phyloP scores from a whole-genome alignment of 2,797 vertebrate species.

The Centroberyx gerrardi region DNA sequence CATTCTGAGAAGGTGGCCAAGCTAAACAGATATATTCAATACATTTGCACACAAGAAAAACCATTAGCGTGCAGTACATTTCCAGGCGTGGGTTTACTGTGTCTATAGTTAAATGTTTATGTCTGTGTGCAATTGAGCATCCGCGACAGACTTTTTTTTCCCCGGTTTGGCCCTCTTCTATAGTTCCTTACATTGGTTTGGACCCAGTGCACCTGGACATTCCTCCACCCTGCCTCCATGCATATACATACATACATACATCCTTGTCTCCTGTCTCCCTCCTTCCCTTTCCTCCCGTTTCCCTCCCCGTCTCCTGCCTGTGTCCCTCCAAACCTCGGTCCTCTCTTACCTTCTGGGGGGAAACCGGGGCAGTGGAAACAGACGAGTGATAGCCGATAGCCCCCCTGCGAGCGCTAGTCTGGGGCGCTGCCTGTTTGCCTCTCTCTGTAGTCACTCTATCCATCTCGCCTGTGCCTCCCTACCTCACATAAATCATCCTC shows the following conservation, averaged over 20 bases:
- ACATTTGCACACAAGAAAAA: slow-evolving; percentile 61
- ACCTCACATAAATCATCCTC: slow-evolving; percentile 83
- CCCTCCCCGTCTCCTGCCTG: slow-evolving; percentile 31
- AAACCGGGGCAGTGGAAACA: slow-evolving; percentile 57
- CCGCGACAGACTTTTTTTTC: slow-evolving; percentile 45
- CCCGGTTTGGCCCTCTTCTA: slow-evolving; percentile 47
- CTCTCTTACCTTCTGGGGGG: slow-evolving; percentile 24
- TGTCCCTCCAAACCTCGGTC: slow-evolving; percentile 11
- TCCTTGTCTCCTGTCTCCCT: not conserved
- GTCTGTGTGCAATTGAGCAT: slow-evolving; percentile 82
- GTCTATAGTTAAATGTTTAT: slow-evolving; percentile 75
- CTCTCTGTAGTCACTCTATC: slow-evolving; percentile 71
- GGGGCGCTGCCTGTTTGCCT: slow-evolving; percentile 68
- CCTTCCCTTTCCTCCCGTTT: slow-evolving; percentile 46
- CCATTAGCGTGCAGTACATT: slow-evolving; percentile 62
- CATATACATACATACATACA: slow-evolving; percentile 50
- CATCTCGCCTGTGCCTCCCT: slow-evolving; percentile 66
- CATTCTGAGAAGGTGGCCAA: slow-evolving; percentile 55
- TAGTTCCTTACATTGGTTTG: slow-evolving; percentile 56
- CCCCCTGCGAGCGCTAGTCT: slow-evolving; percentile 75
- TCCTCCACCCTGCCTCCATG: slow-evolving; percentile 52
- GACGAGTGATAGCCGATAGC: slow-evolving; percentile 69
- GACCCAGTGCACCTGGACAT: slow-evolving; percentile 64
- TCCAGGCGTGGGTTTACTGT: slow-evolving; percentile 54
- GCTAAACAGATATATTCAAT: slow-evolving; percentile 71